Base-by-base conservation (phyloP, 2,888 invertebrate genomes). In the Poecilobothrus nobilitatus region DNA sequence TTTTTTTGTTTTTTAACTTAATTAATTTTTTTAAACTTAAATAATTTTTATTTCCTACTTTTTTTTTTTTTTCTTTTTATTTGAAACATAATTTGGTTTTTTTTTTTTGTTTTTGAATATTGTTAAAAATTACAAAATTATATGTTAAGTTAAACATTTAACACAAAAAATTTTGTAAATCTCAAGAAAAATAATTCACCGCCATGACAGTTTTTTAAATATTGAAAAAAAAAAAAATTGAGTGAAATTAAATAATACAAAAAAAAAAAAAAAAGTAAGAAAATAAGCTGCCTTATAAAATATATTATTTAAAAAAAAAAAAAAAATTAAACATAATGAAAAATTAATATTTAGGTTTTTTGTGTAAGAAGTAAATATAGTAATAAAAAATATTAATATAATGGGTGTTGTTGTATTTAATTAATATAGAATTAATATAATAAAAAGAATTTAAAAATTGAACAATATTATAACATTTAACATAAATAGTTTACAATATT, bases 1-100 rank as follows among this genome's bases (percentile, higher is more conserved):
- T 37, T 37, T 37, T 8, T 37, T 53, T 53, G 1, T 53, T 53
- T 53, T 53, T 18, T 18, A 53, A 12, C 18, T 18, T 18, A 18
- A 18, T n/a, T 53, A 12, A 18, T 53, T 53, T 18, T 53, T 18
- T 53, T 53, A 12, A 18, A 53, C 9, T 18, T 53, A 37, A 10
- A 37, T 37, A 37, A 37, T 37, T 37, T 37, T 1, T 8, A 10
- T 37, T 37, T 27, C 27, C 27, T 63, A 63, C 63, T 63, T 21
- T 63, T 61, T 18, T 61, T 61, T n/a, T 8, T 7, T 37, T 37
- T 37, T 5, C 1, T 37, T 37, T 21, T 63, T 63, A 22, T 63
- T 63, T 63, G 20, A 62, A 20, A 62, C 21, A 62, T 20, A 62
- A 20, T 62, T 62, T 62, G 62, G n/a, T 62, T 62, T 62, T 53